Evolutionary conservation across 2,888 invertebrate genomes (phyloP).

Genomic region (Troides helena): DNA sequence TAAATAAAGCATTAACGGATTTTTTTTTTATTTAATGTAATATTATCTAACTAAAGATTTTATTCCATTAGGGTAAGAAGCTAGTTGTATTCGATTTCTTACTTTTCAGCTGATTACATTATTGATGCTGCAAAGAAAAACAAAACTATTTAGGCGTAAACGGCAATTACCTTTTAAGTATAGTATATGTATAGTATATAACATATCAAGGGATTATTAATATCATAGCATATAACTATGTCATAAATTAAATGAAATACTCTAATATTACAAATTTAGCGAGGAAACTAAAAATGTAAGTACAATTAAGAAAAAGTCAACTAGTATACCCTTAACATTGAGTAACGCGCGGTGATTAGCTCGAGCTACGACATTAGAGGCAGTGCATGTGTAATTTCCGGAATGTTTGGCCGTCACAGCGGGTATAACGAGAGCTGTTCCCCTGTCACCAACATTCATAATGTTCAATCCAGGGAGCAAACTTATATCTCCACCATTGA

Average conservation of each 20-base stretch:
- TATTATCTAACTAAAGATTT: background rate
- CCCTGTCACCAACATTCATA: conserved; percentile 82
- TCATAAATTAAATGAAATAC: background rate
- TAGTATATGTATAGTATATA: background rate
- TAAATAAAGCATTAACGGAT: background rate
- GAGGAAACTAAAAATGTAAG: conserved; percentile 46
- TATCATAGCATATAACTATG: background rate
- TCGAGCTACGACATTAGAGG: conserved; percentile 82
- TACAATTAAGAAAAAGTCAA: conserved; percentile 56
- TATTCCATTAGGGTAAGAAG: background rate
- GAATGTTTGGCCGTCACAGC: conserved; percentile 84
- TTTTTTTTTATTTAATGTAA: too few species aligned
- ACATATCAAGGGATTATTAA: background rate
- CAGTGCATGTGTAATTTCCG: conserved; percentile 85
- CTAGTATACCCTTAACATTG: conserved; percentile 81
- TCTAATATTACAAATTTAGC: conserved; percentile 23
- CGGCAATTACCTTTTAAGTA: background rate
- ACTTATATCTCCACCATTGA: conserved; percentile 82
- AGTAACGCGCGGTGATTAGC: conserved; percentile 81
- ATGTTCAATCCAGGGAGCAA: conserved; percentile 81
- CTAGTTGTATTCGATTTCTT: background rate
- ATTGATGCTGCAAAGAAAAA: background rate
- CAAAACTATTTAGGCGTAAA: background rate
- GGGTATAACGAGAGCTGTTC: conserved; percentile 85
- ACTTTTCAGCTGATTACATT: background rate